Conservation (phyloP, 64 coral and sea anemone species). For the Stichodactyla helianthus region DNA sequence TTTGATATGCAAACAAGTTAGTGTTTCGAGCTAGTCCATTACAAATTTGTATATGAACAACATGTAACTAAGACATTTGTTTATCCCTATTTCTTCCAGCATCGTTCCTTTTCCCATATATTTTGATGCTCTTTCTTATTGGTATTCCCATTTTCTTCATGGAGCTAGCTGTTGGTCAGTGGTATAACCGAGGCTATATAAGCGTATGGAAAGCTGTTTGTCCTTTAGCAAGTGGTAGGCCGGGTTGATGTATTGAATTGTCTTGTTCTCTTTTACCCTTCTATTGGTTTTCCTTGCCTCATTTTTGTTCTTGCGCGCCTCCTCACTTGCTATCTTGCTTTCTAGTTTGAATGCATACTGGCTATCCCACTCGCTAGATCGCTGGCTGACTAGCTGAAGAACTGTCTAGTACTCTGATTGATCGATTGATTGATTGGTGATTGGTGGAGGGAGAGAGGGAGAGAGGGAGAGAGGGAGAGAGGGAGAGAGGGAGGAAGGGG, state of each 20-base stretch:
- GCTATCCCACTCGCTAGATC: no score
- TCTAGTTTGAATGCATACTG: no score
- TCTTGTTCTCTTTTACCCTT: neutral
- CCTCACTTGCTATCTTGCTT: neutral
- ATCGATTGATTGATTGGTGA: no score
- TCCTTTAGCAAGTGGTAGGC: slow-evolving; percentile 15
- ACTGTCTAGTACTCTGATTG: no score
- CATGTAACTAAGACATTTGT: neutral
- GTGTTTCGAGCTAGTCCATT: no score
- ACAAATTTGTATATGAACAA: no score
- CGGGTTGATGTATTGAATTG: neutral
- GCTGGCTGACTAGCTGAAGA: no score
- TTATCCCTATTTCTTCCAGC: neutral
- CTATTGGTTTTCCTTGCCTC: neutral
- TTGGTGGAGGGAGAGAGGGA: no score
- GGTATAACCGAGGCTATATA: slow-evolving; percentile 6
- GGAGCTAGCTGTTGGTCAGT: slow-evolving; percentile 27
- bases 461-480: no score
- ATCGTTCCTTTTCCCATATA: slow-evolving; percentile 13
- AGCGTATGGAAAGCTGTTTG: slow-evolving; percentile 24
- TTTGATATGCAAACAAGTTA: no score
- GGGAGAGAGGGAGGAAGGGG: no score
- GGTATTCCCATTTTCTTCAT: slow-evolving; percentile 27
- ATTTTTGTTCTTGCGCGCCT: neutral
- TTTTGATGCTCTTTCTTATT: slow-evolving; percentile 11